These are phyloP conservation scores for Mus caroli DNA, from an alignment of 2,797 vertebrate genomes.

Conservation along the genomic window DNA sequence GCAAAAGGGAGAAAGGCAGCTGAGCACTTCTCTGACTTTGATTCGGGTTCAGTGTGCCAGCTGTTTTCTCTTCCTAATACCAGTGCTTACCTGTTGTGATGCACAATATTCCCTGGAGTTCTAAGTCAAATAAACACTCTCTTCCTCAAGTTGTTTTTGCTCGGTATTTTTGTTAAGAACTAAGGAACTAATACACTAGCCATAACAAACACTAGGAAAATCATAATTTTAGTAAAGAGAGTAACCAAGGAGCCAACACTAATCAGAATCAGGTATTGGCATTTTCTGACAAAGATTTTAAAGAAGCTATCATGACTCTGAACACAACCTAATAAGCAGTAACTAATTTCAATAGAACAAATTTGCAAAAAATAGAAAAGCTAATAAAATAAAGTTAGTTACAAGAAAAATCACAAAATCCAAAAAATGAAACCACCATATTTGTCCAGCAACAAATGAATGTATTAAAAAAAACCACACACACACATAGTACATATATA, in stretches of 20 bases:
- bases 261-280: neutral
- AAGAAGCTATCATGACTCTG: neutral
- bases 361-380: neutral
- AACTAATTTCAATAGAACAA: neutral
- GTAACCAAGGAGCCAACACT: neutral
- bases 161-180: neutral
- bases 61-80: neutral
- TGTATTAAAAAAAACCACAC: too few species aligned
- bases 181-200: neutral
- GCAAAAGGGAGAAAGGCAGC: neutral
- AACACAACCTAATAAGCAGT: neutral
- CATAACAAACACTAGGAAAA: neutral
- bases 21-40: neutral
- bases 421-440: neutral
- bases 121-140: neutral
- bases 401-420: neutral
- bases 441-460: neutral
- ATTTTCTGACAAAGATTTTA: conserved; percentile 8
- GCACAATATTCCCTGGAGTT: neutral
- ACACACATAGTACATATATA: too few species aligned
- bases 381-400: neutral
- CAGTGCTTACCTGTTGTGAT: too few species aligned
- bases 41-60: neutral
- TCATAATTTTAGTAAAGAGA: neutral
- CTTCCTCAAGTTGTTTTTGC: neutral